A percentile compares a stretch with the other conserved stretches of the same genome.
These are phyloP conservation scores for Thymelicus lineola DNA, from an alignment of 2,888 invertebrate genomes.

Conservation along the genomic window DNA sequence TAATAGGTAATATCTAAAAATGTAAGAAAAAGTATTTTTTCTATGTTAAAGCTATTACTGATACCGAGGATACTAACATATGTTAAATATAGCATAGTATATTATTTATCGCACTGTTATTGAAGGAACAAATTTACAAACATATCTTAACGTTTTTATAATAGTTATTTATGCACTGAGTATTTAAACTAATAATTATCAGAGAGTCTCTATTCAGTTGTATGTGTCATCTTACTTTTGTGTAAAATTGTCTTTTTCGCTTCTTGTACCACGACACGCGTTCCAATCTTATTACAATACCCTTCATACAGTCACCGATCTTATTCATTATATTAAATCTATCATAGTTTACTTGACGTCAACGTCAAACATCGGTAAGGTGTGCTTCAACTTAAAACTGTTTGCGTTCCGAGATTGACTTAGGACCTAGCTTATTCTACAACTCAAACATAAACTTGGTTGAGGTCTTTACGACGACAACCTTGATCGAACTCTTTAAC, in stretches of 20 bases:
- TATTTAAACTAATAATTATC: background rate
- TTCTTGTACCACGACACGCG: too few species aligned
- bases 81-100: too few species aligned
- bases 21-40: too few species aligned
- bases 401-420: slow-evolving; percentile 30
- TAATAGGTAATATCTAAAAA: too few species aligned
- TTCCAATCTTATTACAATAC: background rate
- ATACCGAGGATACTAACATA: too few species aligned
- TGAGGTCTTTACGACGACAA: slow-evolving; percentile 7
- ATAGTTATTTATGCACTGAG: background rate
- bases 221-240: too few species aligned
- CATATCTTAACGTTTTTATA: too few species aligned
- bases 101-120: too few species aligned
- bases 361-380: slow-evolving; percentile 26
- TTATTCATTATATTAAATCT: slow-evolving; percentile 23
- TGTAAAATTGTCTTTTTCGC: too few species aligned
- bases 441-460: slow-evolving; percentile 22
- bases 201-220: too few species aligned
- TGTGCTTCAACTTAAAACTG: slow-evolving; percentile 30
- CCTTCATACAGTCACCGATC: background rate
- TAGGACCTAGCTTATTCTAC: slow-evolving; percentile 18
- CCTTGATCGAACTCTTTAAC: background rate
- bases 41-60: too few species aligned
- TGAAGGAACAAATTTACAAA: too few species aligned
- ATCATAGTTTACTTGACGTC: slow-evolving; percentile 9